Evolutionary conservation across 2,888 invertebrate genomes (phyloP).

Genomic region (Tanypteryx hageni): DNA sequence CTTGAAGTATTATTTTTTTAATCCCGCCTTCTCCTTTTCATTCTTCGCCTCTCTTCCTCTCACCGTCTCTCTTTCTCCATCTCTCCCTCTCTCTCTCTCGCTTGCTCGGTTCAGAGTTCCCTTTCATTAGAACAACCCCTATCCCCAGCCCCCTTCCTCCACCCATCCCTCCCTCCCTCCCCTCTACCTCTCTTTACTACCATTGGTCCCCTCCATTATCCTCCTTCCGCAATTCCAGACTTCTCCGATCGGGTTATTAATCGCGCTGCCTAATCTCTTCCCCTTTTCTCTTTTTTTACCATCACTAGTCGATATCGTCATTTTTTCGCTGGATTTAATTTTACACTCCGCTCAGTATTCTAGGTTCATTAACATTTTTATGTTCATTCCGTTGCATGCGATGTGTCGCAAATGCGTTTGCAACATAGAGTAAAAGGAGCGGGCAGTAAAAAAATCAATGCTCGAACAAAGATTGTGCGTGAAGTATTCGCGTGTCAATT

Average conservation of each 20-base stretch:
- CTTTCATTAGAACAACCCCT: no score
- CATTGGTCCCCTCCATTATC: background rate
- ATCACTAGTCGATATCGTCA: background rate
- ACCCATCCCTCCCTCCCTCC: background rate
- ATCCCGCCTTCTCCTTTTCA: background rate
- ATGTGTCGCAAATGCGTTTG: no score
- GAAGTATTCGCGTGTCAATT: no score
- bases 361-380: no score
- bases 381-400: no score
- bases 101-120: no score
- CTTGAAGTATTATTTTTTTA: background rate
- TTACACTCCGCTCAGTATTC: no score
- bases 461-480: no score
- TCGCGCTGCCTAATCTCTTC: background rate
- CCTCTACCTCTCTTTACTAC: background rate
- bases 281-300: background rate
- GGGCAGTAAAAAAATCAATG: no score
- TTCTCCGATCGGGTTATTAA: background rate
- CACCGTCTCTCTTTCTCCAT: background rate
- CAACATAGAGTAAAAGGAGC: no score
- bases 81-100: no score
- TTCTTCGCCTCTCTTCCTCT: background rate
- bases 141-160: background rate
- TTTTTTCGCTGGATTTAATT: background rate
- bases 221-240: background rate